A percentile compares a stretch with the other conserved stretches of the same genome.
These are phyloP conservation scores for Synanthedon tipuliformis DNA, from an alignment of 2,888 invertebrate species.

Conservation along the genomic window DNA sequence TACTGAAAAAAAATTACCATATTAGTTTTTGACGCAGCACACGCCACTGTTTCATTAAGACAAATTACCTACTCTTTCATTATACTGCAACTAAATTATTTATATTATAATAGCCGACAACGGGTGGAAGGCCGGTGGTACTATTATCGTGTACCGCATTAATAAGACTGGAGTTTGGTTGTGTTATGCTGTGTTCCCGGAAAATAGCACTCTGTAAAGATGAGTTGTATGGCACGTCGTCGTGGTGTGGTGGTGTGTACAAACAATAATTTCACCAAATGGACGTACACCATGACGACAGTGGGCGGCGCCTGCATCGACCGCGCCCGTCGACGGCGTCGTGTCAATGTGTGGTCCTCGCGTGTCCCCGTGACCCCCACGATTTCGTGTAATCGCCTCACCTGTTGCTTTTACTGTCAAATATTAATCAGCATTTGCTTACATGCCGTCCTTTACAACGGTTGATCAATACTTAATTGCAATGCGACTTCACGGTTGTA, in stretches of 20 bases:
- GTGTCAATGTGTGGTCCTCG: neutral
- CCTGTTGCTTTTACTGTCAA: conserved; percentile 23
- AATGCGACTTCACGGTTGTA: no score
- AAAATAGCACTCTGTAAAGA: neutral
- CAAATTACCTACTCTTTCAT: neutral
- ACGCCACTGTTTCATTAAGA: neutral
- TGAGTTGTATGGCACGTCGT: neutral
- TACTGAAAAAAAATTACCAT: neutral
- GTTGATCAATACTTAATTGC: no score
- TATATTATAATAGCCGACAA: neutral
- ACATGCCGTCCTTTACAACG: no score
- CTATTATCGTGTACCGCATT: no score
- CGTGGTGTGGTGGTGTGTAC: neutral
- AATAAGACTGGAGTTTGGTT: no score
- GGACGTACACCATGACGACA: neutral
- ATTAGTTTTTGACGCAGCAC: neutral
- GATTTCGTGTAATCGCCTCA: conserved; percentile 26
- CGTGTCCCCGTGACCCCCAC: conserved; percentile 17
- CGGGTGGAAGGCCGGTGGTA: neutral
- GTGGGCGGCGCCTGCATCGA: conserved; percentile 12
- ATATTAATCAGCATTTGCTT: no score
- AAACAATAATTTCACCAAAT: neutral
- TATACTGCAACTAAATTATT: neutral
- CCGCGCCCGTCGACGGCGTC: neutral
- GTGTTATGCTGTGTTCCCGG: no score